Base-by-base conservation (phyloP, 1,140 invertebrate species). In the Megathymus violae region DNA sequence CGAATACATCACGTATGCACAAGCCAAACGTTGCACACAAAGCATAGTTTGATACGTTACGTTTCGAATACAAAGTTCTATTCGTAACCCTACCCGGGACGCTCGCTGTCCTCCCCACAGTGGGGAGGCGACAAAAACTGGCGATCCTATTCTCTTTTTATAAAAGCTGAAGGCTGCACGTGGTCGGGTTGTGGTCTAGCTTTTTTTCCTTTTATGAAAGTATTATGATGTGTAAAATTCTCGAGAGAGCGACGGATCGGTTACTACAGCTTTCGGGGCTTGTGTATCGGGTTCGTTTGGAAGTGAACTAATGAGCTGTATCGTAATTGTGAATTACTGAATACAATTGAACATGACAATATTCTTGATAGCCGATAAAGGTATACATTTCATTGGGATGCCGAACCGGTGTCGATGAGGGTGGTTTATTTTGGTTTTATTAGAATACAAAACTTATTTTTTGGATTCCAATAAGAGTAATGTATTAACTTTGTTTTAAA, bases 31-130 rank as follows among this genome's bases (percentile, higher is more conserved):
- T 19, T 14, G 36, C 54, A 62, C 67, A 69, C 69, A 62, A n/a
- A n/a, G n/a, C 66, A 70, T 67, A 68, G 36, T 63, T 74, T 78
- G 70, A 78, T 72, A 78, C 70, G 65, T 69, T 71, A 78, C 68
- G 67, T 71, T 68, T 67, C 25, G 66, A 72, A 79, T 82, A 85
- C 78, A 81, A 79, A 81, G 77, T 88, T 76, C 82, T 80, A 83
- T 88, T 88, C 80, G 83, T 86, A 88, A 87, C 81, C 83, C 80
- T 83, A 87, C 73, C 76, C n/a, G n/a, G n/a, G n/a, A n/a, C n/a
- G n/a, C 19, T 5, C 5, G 19, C 19, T 22, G 2, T 2, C 19
- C 5, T 22, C 19, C 19, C 19, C 74, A 59, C 56, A 70, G 66
- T 62, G 67, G 75, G 74, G 80, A 74, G 59, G 72, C n/a, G n/a